These are phyloP conservation scores for Coreius guichenoti DNA, from an alignment of 2,797 vertebrate genomes.

Conservation along the genomic window DNA sequence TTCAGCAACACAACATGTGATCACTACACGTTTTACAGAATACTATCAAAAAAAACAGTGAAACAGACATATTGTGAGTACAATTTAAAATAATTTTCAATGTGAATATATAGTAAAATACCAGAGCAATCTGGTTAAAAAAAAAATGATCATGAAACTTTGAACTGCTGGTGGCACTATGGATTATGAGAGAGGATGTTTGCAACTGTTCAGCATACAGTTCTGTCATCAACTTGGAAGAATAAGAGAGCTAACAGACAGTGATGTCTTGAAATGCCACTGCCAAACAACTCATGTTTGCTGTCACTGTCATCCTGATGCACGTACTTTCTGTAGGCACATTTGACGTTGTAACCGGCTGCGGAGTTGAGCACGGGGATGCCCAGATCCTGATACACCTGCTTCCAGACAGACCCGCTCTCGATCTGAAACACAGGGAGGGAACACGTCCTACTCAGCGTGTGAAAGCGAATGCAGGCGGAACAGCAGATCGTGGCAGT, in stretches of 20 bases:
- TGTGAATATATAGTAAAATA: too few relatives aligned
- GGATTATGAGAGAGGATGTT: neutral
- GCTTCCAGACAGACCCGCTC: slow-evolving; percentile 83
- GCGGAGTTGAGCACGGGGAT: slow-evolving; percentile 85
- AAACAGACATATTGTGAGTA: neutral
- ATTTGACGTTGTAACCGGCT: slow-evolving; percentile 86
- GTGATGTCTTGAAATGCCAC: neutral
- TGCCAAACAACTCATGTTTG: neutral
- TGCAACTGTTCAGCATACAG: neutral
- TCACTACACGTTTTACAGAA: neutral
- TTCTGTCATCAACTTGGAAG: neutral
- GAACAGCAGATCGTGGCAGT: neutral
- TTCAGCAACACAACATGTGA: slow-evolving; percentile 8
- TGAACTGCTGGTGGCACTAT: neutral
- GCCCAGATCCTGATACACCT: slow-evolving; percentile 84
- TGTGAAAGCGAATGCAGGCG: neutral
- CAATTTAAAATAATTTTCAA: too few relatives aligned
- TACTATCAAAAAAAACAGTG: neutral
- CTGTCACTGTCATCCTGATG: neutral
- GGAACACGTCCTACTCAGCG: neutral
- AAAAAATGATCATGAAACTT: neutral
- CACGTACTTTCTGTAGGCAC: slow-evolving; percentile 85
- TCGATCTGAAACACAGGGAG: slow-evolving; percentile 75
- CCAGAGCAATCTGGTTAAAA: neutral
- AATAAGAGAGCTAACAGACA: neutral